Evolutionary conservation across 2,888 invertebrate species (phyloP), one percentile per base, ranked within the genome.

Genomic region (Flabesymbios commensalis): DNA sequence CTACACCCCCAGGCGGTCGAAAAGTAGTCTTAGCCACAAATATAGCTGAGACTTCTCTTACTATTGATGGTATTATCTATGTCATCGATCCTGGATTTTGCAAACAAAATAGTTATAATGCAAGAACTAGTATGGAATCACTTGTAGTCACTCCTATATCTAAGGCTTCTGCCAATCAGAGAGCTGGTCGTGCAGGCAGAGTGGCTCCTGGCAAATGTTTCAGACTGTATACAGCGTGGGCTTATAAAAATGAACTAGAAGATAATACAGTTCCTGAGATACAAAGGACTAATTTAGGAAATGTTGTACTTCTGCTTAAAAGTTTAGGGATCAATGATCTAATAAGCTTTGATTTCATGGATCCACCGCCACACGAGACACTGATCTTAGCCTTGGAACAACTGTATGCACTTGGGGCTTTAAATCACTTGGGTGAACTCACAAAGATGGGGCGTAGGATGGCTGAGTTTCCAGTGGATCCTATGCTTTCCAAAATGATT

Each of bases 81-180:
- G 99, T 99, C 0, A 96, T 99, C 70, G 99, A 99, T 85, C 96
- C 98, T n/a, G 99, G 99, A 0, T 99, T 97, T 85, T 94, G 94
- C 49, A 99, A 99, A 82, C 97, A 98, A 84, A 98, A 98, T 80
- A 95, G 96, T 83, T 99, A 96, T 78, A 87, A 98, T 85, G 95
- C 98, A 0, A 87, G 94, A 71, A 96, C 96, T 0, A 98, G 98
- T 28, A 98, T 99, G 93, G 98, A 99, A 80, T 96, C 96, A 72
- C 86, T 99, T 62, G 92, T 95, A 86, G 95, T 99, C 2, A 95
- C 95, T n/a, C 98, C 98, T 2, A 94, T 99, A 68, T 98, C 97
- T 3, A 96, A 96, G 82, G 86, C 87, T 7, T 97, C 97, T 45
- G 97, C 99, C 1, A 97, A 97, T 85, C 98, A 99, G 84, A 86